Conservation (phyloP, 2,888 invertebrate genomes). For the Onchidella celtica region DNA sequence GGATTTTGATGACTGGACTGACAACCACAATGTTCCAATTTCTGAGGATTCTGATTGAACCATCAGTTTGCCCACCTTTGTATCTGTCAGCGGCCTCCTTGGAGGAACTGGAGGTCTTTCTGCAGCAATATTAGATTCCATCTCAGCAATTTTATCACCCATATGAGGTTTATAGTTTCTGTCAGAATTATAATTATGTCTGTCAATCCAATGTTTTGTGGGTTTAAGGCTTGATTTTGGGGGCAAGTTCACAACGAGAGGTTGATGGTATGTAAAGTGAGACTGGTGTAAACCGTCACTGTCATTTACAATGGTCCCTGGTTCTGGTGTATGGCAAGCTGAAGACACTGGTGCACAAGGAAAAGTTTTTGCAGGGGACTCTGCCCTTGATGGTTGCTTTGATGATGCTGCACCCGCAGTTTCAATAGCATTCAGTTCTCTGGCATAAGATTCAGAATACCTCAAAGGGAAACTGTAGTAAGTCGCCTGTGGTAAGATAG, state of each 20-base stretch:
- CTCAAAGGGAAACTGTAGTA: constrained; percentile 2
- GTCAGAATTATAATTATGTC: constrained; percentile 20
- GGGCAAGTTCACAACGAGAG: constrained; percentile 34
- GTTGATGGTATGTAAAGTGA: constrained; percentile 1
- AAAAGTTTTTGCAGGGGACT: neutral
- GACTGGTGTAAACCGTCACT: neutral
- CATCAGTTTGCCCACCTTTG: neutral
- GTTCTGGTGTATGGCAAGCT: neutral
- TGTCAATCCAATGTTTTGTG: constrained; percentile 1
- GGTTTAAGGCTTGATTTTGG: neutral
- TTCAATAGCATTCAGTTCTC: constrained; percentile 14
- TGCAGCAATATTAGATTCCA: neutral
- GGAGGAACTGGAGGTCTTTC: constrained; percentile 39
- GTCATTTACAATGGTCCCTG: neutral
- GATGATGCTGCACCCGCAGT: neutral
- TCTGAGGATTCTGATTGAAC: neutral
- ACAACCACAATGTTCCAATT: constrained; percentile 3
- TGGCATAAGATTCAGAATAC: constrained; percentile 30
- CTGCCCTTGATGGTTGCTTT: neutral
- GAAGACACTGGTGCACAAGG: neutral
- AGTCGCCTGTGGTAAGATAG: neutral
- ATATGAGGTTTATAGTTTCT: constrained; percentile 36
- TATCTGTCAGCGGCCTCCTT: constrained; percentile 33
- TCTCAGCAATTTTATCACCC: constrained; percentile 8
- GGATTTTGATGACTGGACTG: neutral